These are phyloP conservation scores for Tyria jacobaeae DNA, from an alignment of 2,888 invertebrate genomes.

Conservation along the genomic window DNA sequence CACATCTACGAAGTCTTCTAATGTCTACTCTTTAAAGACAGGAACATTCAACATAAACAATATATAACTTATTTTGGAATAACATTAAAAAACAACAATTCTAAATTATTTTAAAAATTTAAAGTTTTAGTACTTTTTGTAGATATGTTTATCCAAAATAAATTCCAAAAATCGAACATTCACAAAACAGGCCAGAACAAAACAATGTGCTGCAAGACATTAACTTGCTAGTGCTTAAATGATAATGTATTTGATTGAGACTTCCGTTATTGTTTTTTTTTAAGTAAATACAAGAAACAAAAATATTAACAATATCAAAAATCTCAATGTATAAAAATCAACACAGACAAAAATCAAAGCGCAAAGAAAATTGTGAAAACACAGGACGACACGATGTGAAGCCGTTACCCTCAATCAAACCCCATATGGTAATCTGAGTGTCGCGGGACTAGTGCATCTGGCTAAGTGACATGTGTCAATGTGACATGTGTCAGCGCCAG, in stretches of 20 bases:
- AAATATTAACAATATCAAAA: constrained; percentile 13
- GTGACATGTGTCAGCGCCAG: constrained; percentile 53
- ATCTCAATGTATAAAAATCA: constrained; percentile 30
- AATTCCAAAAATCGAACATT: constrained; percentile 48
- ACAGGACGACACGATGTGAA: constrained; percentile 84
- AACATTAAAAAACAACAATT: too few relatives aligned
- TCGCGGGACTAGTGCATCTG: constrained; percentile 59
- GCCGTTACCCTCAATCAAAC: constrained; percentile 88
- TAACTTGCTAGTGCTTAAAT: constrained; percentile 62
- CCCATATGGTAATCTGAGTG: constrained; percentile 95
- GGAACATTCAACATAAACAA: constrained; percentile 46
- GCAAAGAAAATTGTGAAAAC: constrained; percentile 60
- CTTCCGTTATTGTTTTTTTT: constrained; percentile 8
- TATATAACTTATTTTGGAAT: constrained; percentile 40
- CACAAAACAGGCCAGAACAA: constrained; percentile 55
- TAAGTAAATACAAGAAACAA: neutral
- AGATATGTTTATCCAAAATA: constrained; percentile 46
- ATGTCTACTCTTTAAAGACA: constrained; percentile 62
- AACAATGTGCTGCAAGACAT: constrained; percentile 71
- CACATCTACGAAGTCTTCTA: constrained; percentile 73
- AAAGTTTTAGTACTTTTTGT: neutral
- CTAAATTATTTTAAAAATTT: too few relatives aligned
- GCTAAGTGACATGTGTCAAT: constrained; percentile 53
- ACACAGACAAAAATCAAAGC: constrained; percentile 51
- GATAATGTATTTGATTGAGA: constrained; percentile 31